phyloP scores from a whole-genome alignment of 2,888 invertebrate species.

The Rhaphigaster nebulosa region DNA sequence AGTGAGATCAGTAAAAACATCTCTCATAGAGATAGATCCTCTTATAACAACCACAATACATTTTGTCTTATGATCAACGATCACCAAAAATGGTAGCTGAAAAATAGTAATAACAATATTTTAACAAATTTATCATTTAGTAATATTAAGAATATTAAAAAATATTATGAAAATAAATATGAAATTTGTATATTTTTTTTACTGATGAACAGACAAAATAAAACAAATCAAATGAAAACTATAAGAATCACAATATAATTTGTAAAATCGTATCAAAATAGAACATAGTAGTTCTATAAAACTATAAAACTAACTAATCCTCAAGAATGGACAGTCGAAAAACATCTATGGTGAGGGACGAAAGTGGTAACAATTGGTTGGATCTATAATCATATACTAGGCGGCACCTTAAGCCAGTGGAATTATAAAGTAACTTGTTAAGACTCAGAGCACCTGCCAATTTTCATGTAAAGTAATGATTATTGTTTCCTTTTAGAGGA shows the following conservation, averaged over 20 bases:
- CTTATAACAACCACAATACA: conserved; percentile 87
- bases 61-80: conserved; percentile 84
- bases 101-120: conserved; percentile 63
- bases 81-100: conserved; percentile 89
- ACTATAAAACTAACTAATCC: no score
- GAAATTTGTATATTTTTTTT: neutral
- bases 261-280: no score
- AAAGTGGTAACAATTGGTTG: no score
- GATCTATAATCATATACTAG: no score
- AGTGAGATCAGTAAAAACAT: conserved; percentile 87
- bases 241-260: no score
- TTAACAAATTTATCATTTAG: neutral
- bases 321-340: no score
- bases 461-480: neutral
- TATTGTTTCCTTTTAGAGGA: neutral
- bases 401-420: no score
- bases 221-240: no score
- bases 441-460: neutral
- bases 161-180: neutral
- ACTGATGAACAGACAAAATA: no score
- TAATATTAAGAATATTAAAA: neutral
- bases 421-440: neutral
- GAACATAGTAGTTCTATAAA: no score
- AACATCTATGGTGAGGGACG: no score
- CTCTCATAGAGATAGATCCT: conserved; percentile 87